These are phyloP conservation scores for Caenorhabditis auriculariae DNA, from an alignment of 2,888 invertebrate species.

Conservation along the genomic window DNA sequence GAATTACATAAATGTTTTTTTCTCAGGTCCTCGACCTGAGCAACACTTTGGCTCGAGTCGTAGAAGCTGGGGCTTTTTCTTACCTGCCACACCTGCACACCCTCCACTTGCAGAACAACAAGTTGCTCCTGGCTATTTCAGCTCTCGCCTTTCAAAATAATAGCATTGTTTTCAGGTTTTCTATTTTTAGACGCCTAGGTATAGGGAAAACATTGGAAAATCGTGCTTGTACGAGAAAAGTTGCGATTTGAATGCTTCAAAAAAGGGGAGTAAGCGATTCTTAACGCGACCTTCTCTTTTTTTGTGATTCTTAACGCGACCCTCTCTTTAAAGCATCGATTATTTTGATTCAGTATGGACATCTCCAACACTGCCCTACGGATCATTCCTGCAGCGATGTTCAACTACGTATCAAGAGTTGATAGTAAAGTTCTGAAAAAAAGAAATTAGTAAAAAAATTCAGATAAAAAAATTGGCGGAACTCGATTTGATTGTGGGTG, in stretches of 20 bases:
- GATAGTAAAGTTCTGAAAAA: not conserved
- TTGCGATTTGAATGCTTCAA: not conserved
- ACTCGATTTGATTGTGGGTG: conserved; percentile 28
- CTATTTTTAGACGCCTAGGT: too few species aligned
- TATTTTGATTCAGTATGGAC: conserved; percentile 14
- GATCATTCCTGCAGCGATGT: conserved; percentile 12
- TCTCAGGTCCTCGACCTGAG: conserved; percentile 19
- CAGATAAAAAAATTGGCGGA: too few species aligned
- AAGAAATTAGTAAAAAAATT: conserved; percentile 3
- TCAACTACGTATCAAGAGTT: conserved; percentile 4
- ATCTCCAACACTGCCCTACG: conserved; percentile 12
- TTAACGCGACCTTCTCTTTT: not conserved
- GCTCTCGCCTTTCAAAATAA: conserved; percentile 22
- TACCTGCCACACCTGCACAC: conserved; percentile 24
- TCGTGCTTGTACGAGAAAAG: not conserved
- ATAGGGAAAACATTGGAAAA: not conserved
- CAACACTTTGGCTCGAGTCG: conserved; percentile 10
- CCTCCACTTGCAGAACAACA: conserved; percentile 22
- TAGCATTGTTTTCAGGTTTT: conserved; percentile 12
- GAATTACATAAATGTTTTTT: not conserved
- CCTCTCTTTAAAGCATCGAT: not conserved
- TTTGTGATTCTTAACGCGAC: not conserved
- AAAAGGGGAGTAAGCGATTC: not conserved
- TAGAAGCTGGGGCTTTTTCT: conserved; percentile 31
- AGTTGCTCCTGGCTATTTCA: conserved; percentile 18